These are phyloP conservation scores for Eupeodes corollae DNA, from an alignment of 1,140 invertebrate genomes.

Conservation along the genomic window DNA sequence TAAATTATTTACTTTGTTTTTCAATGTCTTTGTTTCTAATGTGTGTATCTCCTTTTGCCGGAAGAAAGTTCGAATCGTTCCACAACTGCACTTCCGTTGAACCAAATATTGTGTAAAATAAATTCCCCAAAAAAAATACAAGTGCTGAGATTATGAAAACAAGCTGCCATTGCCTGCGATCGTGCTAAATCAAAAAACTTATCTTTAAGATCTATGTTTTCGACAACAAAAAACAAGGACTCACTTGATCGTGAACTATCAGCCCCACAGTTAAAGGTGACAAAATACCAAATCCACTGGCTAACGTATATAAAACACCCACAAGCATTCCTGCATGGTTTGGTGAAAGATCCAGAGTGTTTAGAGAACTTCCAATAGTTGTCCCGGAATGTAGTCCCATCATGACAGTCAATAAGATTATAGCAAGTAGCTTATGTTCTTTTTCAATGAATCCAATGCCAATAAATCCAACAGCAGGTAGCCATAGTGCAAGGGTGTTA, in stretches of 20 bases:
- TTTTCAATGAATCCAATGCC: constrained; percentile 47
- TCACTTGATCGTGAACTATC: constrained; percentile 51
- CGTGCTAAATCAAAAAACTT: constrained; percentile 34
- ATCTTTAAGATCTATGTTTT: constrained; percentile 12
- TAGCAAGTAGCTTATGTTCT: constrained; percentile 42
- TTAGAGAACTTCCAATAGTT: constrained; percentile 55
- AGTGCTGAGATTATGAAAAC: constrained; percentile 63
- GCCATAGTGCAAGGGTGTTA: constrained; percentile 49
- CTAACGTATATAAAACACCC: constrained; percentile 61
- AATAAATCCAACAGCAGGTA: constrained; percentile 49
- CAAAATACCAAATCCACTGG: constrained; percentile 58
- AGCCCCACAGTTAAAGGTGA: constrained; percentile 52
- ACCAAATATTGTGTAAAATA: constrained; percentile 58
- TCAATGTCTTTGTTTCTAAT: too few species aligned
- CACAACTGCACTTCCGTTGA: constrained; percentile 51
- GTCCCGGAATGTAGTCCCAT: constrained; percentile 65
- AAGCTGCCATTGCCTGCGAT: constrained; percentile 52
- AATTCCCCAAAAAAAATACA: constrained; percentile 54
- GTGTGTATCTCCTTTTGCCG: too few species aligned
- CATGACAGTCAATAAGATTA: constrained; percentile 52
- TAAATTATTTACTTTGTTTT: too few species aligned
- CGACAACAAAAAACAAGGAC: constrained; percentile 8
- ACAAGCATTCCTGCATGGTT: constrained; percentile 61
- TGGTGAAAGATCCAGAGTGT: constrained; percentile 62
- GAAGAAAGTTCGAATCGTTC: constrained; percentile 47